These are phyloP conservation scores for Megaleporinus macrocephalus DNA, from an alignment of 2,113 vertebrate genomes.

Conservation along the genomic window DNA sequence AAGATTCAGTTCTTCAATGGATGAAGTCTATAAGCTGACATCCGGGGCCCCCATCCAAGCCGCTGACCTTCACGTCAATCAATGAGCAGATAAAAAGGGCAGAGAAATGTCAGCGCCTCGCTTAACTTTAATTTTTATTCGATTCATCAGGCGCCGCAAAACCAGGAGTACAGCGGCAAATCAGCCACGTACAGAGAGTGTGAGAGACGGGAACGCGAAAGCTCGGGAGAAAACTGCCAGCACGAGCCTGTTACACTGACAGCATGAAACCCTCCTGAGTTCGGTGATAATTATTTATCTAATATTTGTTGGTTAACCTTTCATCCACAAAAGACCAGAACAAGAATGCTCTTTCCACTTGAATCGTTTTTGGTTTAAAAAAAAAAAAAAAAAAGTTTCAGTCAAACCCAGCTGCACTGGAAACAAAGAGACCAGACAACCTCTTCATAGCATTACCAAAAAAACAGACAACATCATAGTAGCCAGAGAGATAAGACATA, in stretches of 20 bases:
- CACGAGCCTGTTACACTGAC: constrained; percentile 31
- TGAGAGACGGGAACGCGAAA: background rate
- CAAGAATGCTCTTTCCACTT: constrained; percentile 64
- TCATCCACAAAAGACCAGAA: constrained; percentile 64
- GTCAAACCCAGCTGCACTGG: background rate
- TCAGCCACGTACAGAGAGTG: constrained; percentile 5
- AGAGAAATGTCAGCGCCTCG: constrained; percentile 73
- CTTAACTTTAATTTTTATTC: constrained; percentile 64
- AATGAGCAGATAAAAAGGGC: constrained; percentile 73
- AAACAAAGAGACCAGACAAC: background rate
- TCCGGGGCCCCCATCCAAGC: constrained; percentile 33
- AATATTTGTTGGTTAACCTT: constrained; percentile 75
- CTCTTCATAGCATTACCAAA: background rate
- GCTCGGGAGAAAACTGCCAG: constrained; percentile 47
- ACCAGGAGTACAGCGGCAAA: constrained; percentile 47
- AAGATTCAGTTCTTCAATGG: constrained; percentile 72
- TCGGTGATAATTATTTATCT: constrained; percentile 67
- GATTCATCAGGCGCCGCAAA: constrained; percentile 66
- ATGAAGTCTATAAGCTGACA: constrained; percentile 67
- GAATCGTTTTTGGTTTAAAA: constrained; percentile 29
- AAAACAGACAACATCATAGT: background rate
- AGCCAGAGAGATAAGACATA: background rate
- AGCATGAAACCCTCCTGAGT: constrained; percentile 48
- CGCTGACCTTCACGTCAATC: constrained; percentile 78
- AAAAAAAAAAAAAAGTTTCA: constrained; percentile 2